These are phyloP conservation scores for Elephas maximus DNA, from an alignment of 2,113 vertebrate species.

Conservation along the genomic window DNA sequence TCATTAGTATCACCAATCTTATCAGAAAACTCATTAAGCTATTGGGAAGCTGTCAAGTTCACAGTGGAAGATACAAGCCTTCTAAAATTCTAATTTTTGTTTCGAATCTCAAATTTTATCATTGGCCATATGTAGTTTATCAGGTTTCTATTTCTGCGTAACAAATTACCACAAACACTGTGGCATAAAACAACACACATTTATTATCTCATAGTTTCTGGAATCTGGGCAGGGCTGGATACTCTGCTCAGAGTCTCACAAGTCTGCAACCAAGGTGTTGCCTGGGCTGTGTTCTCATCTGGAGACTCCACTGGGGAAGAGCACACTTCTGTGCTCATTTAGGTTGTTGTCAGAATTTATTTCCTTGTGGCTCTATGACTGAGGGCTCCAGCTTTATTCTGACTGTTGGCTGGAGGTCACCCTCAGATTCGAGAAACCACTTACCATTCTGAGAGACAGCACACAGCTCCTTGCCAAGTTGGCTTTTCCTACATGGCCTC, in stretches of 20 bases:
- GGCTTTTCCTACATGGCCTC: no score
- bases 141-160: background rate
- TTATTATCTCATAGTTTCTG: background rate
- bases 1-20: background rate
- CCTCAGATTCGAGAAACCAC: background rate
- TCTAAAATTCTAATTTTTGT: background rate
- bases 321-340: background rate
- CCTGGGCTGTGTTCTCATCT: background rate
- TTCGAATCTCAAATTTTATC: background rate
- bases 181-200: background rate
- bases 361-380: background rate
- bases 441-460: background rate
- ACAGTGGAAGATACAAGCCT: background rate
- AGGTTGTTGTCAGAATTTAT: background rate
- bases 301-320: background rate
- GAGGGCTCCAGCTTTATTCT: background rate
- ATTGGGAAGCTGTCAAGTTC: background rate
- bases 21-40: background rate
- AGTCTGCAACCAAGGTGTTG: background rate
- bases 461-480: background rate
- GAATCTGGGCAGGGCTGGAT: background rate
- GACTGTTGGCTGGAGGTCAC: background rate
- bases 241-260: background rate
- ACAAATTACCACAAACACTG: background rate
- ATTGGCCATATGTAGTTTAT: background rate